phyloP scores from a whole-genome alignment of 2,888 invertebrate species.

The Drosophila birchii region DNA sequence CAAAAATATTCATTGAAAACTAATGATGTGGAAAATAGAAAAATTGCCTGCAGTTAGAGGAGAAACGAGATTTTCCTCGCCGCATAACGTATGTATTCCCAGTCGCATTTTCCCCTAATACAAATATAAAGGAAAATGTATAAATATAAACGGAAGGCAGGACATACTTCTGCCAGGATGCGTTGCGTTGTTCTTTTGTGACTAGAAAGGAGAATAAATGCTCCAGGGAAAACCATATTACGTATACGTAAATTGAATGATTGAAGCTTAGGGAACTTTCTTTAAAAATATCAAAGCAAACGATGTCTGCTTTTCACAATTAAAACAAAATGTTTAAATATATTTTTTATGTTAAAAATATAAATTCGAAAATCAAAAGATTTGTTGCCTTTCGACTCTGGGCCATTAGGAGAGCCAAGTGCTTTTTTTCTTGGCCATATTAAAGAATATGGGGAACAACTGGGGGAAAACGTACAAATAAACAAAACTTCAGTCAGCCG shows the following conservation, averaged over 20 bases:
- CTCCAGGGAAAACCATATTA: conserved; percentile 8
- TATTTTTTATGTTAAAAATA: neutral
- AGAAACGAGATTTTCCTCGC: conserved; percentile 20
- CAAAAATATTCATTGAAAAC: conserved; percentile 76
- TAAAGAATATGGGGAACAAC: conserved; percentile 33
- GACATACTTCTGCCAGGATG: too few relatives aligned
- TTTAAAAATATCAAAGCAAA: neutral
- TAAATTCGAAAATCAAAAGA: conserved; percentile 1
- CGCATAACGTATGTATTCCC: conserved; percentile 9
- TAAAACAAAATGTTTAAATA: neutral
- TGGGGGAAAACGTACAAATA: conserved; percentile 56
- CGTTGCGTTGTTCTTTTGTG: conserved; percentile 38
- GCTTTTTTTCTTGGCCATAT: conserved; percentile 10
- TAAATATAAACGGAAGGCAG: neutral
- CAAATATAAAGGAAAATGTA: conserved; percentile 16
- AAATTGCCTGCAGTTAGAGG: conserved; percentile 72
- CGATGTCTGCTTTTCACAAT: neutral
- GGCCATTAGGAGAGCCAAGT: conserved; percentile 32
- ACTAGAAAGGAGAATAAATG: neutral
- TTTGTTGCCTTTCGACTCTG: conserved; percentile 8
- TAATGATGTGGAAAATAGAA: conserved; percentile 79
- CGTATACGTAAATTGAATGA: conserved; percentile 5
- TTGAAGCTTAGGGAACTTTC: neutral
- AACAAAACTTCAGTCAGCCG: conserved; percentile 72
- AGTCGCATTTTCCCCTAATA: conserved; percentile 10